Conservation (phyloP, 2,888 invertebrate species). For the Hermodice carunculata region DNA sequence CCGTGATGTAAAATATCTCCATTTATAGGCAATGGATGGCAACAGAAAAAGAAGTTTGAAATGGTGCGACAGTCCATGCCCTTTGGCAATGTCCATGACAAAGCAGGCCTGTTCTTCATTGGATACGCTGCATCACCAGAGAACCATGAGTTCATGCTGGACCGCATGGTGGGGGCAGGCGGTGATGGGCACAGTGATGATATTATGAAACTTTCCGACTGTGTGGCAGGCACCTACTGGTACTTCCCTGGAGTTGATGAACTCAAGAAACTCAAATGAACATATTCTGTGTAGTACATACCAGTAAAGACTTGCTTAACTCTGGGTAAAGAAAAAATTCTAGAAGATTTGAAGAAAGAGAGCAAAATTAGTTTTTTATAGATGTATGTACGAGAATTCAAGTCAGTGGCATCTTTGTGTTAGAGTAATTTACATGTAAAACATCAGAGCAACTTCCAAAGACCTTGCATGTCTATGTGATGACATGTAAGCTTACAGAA, state of each 20-base stretch:
- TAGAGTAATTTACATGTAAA: too few relatives aligned
- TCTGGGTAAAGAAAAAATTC: too few relatives aligned
- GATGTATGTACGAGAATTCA: too few relatives aligned
- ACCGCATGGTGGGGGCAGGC: slow-evolving; percentile 67
- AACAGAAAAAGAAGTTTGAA: slow-evolving; percentile 61
- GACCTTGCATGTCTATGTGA: too few relatives aligned
- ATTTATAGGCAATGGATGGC: slow-evolving; percentile 54
- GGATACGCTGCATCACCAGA: slow-evolving; percentile 63
- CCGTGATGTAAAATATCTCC: neutral
- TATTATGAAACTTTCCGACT: slow-evolving; percentile 64
- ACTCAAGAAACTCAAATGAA: slow-evolving; percentile 51
- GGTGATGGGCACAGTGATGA: slow-evolving; percentile 62
- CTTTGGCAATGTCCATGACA: slow-evolving; percentile 59
- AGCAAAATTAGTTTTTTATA: too few relatives aligned
- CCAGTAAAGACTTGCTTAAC: too few relatives aligned
- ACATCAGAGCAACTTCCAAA: too few relatives aligned
- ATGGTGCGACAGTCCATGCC: slow-evolving; percentile 70
- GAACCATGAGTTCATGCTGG: slow-evolving; percentile 68
- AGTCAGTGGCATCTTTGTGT: too few relatives aligned
- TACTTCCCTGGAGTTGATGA: slow-evolving; percentile 67
- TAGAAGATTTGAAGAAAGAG: too few relatives aligned
- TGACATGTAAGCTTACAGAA: too few relatives aligned
- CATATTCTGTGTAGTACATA: too few relatives aligned
- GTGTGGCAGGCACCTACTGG: slow-evolving; percentile 67
- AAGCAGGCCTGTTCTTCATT: slow-evolving; percentile 68